Base-by-base conservation (phyloP, 2,113 vertebrate species). In the Nerophis ophidion region DNA sequence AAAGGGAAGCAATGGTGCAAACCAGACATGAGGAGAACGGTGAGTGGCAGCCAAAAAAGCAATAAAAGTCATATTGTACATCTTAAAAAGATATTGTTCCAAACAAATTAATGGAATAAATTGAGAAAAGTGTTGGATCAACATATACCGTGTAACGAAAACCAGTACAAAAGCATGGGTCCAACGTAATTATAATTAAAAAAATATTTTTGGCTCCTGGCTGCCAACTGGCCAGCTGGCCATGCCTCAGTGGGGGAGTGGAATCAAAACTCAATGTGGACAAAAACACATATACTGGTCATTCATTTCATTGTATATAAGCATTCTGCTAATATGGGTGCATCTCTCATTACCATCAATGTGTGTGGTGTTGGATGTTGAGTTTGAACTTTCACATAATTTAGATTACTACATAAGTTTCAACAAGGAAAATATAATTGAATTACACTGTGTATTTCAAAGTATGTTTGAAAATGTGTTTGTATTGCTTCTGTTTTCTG, bases 1-100 rank as follows among this genome's bases (percentile, higher is more conserved):
- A 63, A 59, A 53, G 60, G 69, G 68, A 66, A 59, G 68, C 64
- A 58, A 61, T 50, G 70, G 77, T 65, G 65, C 65, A 58, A 71
- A 47, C 68, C 72, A 78, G 70, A 64, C 64, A 59, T 12, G 63
- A 66, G 64, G 8, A 33, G 62, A 72, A 60, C 76, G 58, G 58
- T 64, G 36, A 68, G 65, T 40, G 48, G 69, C 63, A 75, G 71
- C 75, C 70, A 82, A 77, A 69, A 79, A 80, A 55, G 57, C 62
- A 79, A 81, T 67, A 73, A 57, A 79, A 64, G 19, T 40, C 16
- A 54, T 38, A 11, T 58, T 44, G 11, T 61, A 71, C 63, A 45
- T 6, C 57, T 26, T 63, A 6, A 33, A 62, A 67, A 48, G 44
- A 63, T 60, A 9, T 26, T 50, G 11, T 42, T 51, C 0, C 50